A percentile compares a stretch with the other conserved stretches of the same genome.
phyloP scores from a whole-genome alignment of 2,113 vertebrate species.

The Apus apus region DNA sequence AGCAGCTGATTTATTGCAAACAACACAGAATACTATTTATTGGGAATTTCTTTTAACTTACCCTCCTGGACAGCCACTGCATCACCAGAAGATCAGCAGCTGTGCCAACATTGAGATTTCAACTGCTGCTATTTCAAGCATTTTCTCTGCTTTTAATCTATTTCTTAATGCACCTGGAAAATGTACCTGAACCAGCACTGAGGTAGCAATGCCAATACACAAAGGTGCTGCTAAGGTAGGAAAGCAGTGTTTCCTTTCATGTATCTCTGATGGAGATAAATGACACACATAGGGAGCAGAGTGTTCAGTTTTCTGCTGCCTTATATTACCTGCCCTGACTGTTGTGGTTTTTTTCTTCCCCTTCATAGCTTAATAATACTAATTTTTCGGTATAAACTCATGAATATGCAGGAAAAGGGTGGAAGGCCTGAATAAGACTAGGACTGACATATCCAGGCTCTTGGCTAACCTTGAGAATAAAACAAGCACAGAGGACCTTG shows the following conservation, averaged over 20 bases:
- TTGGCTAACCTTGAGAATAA: neutral
- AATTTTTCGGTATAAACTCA: neutral
- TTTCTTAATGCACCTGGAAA: constrained; percentile 40
- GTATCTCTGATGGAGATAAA: constrained; percentile 48
- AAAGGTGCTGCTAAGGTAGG: neutral
- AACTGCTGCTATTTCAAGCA: neutral
- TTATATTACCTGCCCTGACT: neutral
- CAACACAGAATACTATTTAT: constrained; percentile 17
- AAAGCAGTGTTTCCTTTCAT: neutral
- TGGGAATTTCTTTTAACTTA: constrained; percentile 4
- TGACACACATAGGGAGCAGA: neutral
- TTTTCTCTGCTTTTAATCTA: constrained; percentile 30
- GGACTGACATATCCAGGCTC: neutral
- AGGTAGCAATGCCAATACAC: neutral
- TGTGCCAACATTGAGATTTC: neutral
- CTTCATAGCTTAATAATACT: neutral
- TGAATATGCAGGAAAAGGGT: neutral
- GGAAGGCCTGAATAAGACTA: neutral
- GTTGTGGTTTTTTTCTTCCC: neutral
- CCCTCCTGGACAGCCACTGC: neutral
- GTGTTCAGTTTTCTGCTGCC: neutral
- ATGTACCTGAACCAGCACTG: neutral
- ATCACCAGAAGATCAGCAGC: neutral
- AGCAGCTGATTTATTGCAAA: constrained; percentile 31
- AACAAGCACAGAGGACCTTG: neutral